Evolutionary conservation across 2,888 invertebrate genomes (phyloP).

Genomic region (Pyrrhia umbra): DNA sequence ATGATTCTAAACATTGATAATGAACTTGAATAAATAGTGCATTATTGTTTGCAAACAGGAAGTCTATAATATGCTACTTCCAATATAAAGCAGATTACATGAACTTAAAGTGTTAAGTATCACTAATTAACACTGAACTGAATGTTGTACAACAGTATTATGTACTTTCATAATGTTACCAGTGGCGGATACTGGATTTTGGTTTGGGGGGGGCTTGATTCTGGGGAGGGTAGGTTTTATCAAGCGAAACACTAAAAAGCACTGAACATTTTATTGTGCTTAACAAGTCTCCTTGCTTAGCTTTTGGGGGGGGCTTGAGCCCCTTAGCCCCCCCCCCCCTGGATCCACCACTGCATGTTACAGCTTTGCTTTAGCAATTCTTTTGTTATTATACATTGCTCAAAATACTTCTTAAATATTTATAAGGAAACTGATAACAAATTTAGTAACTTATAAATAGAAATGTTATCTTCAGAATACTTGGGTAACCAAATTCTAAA

Average conservation of each 20-base stretch:
- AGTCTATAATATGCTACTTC: conserved; percentile 1
- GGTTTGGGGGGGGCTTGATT: too few relatives aligned
- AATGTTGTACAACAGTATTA: background rate
- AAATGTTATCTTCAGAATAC: background rate
- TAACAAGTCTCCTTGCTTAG: too few relatives aligned
- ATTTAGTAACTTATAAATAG: background rate
- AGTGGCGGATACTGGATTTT: too few relatives aligned
- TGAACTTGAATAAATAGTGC: background rate
- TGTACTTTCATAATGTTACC: background rate
- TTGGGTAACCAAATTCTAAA: background rate
- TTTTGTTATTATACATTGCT: background rate
- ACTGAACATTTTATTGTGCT: too few relatives aligned
- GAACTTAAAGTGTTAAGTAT: background rate
- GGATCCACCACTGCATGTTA: too few relatives aligned
- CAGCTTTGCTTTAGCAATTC: background rate
- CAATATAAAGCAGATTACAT: background rate
- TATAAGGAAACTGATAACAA: background rate
- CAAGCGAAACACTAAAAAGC: too few relatives aligned
- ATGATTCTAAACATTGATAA: too few relatives aligned
- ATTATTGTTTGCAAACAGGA: background rate
- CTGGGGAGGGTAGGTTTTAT: too few relatives aligned
- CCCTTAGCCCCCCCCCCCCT: too few relatives aligned
- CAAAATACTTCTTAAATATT: background rate
- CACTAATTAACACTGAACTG: background rate
- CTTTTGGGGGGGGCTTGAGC: too few relatives aligned